A percentile compares a stretch with the other conserved stretches of the same genome.
Conservation (phyloP, 2,113 vertebrate species). For the Corydoras maculifer region DNA sequence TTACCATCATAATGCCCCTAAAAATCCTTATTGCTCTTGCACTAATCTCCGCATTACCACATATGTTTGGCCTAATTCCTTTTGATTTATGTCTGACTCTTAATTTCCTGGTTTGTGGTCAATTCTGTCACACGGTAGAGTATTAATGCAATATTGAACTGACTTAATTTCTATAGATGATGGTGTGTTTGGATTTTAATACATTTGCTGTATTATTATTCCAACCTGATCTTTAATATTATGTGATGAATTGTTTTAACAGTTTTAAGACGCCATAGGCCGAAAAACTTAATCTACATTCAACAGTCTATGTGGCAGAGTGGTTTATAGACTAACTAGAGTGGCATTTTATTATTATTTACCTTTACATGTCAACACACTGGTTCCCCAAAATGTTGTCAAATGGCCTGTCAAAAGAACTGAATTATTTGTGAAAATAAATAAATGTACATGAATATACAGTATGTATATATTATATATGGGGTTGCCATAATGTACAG, state of each 20-base stretch:
- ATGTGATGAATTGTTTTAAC: background rate
- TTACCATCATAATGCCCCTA: conserved; percentile 89
- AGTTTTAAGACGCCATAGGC: background rate
- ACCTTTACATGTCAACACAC: background rate
- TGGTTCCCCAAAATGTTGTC: too few species aligned
- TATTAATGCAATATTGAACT: too few species aligned
- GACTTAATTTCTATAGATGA: too few species aligned
- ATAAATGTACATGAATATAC: background rate
- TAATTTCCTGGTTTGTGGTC: too few species aligned
- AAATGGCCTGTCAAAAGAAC: too few species aligned
- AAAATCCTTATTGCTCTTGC: conserved; percentile 96
- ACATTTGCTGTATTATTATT: too few species aligned
- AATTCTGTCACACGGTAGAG: too few species aligned
- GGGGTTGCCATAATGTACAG: too few species aligned
- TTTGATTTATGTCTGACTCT: too few species aligned
- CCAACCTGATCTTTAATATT: background rate
- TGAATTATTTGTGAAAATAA: background rate
- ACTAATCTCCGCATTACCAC: conserved; percentile 60
- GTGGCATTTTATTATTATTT: background rate
- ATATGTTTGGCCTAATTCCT: background rate
- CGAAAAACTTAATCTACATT: background rate
- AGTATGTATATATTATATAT: too few species aligned
- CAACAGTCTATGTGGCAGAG: background rate
- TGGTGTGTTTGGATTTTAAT: too few species aligned
- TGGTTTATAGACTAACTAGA: background rate